Conservation (phyloP, 37 sponge, comb jelly and placozoan species). For the Crambe crambe region DNA sequence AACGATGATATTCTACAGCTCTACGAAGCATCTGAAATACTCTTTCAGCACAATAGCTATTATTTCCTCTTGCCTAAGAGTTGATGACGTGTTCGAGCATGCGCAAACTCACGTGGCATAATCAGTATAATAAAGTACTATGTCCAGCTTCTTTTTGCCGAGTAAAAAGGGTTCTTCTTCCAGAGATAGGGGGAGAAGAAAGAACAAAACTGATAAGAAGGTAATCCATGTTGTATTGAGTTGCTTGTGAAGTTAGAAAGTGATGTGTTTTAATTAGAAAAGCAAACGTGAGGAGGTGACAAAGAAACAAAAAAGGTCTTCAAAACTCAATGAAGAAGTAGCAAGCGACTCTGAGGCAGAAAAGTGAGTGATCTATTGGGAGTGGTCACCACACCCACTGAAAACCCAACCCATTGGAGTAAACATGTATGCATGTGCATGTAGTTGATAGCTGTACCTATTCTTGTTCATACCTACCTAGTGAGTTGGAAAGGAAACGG, state of each 20-base stretch:
- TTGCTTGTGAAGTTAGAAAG: neutral
- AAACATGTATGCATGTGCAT: neutral
- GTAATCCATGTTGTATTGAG: neutral
- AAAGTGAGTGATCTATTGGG: conserved; percentile 14
- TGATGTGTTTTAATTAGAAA: neutral
- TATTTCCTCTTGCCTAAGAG: neutral
- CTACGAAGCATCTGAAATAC: neutral
- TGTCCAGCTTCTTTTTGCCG: conserved; percentile 76
- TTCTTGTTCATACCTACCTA: too few species aligned
- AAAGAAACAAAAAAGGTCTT: neutral
- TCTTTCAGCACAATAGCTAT: neutral
- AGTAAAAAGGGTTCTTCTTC: conserved; percentile 13
- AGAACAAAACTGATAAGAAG: neutral
- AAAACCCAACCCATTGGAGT: neutral
- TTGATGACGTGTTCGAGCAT: conserved; percentile 51
- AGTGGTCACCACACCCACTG: neutral
- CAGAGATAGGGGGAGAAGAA: conserved; percentile 18
- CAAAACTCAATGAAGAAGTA: conserved; percentile 69
- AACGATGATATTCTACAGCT: neutral
- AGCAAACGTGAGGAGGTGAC: neutral
- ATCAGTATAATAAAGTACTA: neutral
- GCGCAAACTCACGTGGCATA: conserved; percentile 55
- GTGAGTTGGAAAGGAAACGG: neutral
- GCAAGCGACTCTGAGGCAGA: conserved; percentile 72
- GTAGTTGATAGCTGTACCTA: too few species aligned